Conservation (phyloP, 2,113 vertebrate genomes). For the Tautogolabrus adspersus region DNA sequence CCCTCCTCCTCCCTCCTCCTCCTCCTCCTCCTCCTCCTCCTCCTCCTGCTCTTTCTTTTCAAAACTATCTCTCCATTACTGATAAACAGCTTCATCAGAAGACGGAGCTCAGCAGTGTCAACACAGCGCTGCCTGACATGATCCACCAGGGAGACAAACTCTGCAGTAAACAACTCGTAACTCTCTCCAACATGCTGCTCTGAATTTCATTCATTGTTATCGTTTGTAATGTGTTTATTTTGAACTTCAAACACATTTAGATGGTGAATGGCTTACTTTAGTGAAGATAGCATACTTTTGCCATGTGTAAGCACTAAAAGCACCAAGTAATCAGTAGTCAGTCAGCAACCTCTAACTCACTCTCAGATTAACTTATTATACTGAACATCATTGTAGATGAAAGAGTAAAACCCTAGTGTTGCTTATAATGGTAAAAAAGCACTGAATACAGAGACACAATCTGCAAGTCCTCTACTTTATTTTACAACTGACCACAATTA, state of each 20-base stretch:
- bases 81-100: constrained; percentile 70
- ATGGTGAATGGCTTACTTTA: too few relatives aligned
- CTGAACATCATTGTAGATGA: too few relatives aligned
- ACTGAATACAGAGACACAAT: too few relatives aligned
- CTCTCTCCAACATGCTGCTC: background rate
- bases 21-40: constrained; percentile 47
- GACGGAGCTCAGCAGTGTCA: constrained; percentile 50
- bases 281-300: too few relatives aligned
- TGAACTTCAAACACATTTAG: too few relatives aligned
- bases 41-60: constrained; percentile 47
- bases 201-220: background rate
- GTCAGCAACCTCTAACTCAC: too few relatives aligned
- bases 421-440: too few relatives aligned
- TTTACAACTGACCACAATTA: too few relatives aligned
- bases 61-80: constrained; percentile 71
- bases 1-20: constrained; percentile 39
- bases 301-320: background rate
- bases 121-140: constrained; percentile 50
- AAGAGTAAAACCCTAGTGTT: too few relatives aligned
- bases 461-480: too few relatives aligned
- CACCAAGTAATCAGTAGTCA: constrained; percentile 4
- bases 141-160: constrained; percentile 54
- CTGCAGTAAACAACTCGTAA: constrained; percentile 34
- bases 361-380: too few relatives aligned
- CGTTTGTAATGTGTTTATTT: too few relatives aligned